Conservation (phyloP, 2,113 vertebrate species). For the Balaeniceps rex region DNA sequence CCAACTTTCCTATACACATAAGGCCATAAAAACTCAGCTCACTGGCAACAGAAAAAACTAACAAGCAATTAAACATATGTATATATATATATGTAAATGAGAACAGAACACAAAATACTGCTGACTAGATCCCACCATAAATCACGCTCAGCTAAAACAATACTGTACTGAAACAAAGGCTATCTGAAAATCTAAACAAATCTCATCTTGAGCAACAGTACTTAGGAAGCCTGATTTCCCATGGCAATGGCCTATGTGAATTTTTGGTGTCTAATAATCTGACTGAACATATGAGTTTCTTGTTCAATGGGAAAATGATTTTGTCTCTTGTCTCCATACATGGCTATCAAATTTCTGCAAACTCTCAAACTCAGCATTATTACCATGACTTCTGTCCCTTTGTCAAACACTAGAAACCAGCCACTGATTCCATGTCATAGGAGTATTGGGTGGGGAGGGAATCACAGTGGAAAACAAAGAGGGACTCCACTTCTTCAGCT, state of each 20-base stretch:
- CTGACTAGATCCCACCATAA: background rate
- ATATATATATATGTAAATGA: fast-evolving
- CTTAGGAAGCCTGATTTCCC: background rate
- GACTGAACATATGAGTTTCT: background rate
- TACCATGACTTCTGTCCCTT: background rate
- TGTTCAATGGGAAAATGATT: background rate
- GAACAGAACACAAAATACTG: background rate
- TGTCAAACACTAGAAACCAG: background rate
- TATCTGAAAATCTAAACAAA: background rate
- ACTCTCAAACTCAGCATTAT: background rate
- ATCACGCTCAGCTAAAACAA: background rate
- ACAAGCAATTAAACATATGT: background rate
- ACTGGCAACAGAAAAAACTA: background rate
- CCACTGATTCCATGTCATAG: background rate
- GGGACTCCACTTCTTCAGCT: background rate
- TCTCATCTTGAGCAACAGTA: background rate
- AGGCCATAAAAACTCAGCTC: background rate
- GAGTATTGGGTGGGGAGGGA: background rate
- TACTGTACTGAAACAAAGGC: background rate
- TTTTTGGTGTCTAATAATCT: background rate
- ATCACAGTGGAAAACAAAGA: background rate
- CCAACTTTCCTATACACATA: background rate
- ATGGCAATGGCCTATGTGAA: background rate
- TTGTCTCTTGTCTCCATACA: background rate
- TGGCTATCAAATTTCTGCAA: background rate